These are phyloP conservation scores for Pampusana beccarii DNA, from an alignment of 2,113 vertebrate genomes.

Conservation along the genomic window DNA sequence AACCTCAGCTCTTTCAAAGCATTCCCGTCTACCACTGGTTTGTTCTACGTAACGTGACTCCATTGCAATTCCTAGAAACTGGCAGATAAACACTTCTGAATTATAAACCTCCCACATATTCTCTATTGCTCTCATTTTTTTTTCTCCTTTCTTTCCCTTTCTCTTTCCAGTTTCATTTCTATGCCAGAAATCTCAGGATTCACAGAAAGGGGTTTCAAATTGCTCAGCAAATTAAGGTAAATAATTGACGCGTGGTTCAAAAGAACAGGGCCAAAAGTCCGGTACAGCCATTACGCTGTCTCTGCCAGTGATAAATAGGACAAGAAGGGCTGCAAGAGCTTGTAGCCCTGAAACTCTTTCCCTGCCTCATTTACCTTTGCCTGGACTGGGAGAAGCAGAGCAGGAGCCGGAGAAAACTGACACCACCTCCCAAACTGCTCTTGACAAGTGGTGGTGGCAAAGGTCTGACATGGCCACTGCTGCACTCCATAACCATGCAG, in stretches of 20 bases:
- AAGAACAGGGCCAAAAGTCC: neutral
- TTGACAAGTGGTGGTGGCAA: neutral
- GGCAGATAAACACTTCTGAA: neutral
- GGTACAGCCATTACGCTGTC: neutral
- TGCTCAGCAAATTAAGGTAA: neutral
- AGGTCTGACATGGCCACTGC: neutral
- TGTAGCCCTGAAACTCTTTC: neutral
- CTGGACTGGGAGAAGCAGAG: neutral
- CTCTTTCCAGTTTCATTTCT: neutral
- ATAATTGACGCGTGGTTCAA: neutral
- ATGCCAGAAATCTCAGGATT: neutral
- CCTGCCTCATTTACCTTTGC: neutral
- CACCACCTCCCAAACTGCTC: neutral
- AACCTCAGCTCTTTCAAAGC: neutral
- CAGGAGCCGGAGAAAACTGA: neutral
- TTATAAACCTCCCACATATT: neutral
- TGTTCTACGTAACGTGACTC: neutral
- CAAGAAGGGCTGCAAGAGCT: neutral
- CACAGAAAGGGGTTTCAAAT: neutral
- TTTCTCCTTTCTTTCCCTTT: neutral
- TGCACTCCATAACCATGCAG: neutral
- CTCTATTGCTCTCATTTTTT: neutral
- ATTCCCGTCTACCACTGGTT: neutral
- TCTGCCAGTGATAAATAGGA: neutral
- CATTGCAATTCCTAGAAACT: neutral